phyloP scores from a whole-genome alignment of 2,113 vertebrate species.

The Entomyzon cyanotis region DNA sequence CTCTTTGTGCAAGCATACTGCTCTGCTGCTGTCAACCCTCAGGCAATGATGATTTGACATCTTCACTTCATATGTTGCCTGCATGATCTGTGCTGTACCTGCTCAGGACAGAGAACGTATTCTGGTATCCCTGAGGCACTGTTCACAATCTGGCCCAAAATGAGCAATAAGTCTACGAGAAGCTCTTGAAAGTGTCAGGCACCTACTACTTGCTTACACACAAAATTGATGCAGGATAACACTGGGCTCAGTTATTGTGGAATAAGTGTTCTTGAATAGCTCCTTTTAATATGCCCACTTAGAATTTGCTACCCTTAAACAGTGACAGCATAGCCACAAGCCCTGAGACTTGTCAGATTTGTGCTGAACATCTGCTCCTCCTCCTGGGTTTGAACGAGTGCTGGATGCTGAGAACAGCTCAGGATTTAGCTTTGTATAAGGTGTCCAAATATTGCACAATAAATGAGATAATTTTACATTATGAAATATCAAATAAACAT shows the following conservation, averaged over 20 bases:
- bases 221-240: not conserved
- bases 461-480: not conserved
- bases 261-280: not conserved
- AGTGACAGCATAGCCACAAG: not conserved
- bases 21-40: not conserved
- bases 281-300: not conserved
- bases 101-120: not conserved
- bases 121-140: constrained; percentile 18
- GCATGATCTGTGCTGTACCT: constrained; percentile 17
- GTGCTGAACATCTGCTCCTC: not conserved
- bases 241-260: not conserved
- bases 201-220: not conserved
- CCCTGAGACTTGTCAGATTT: not conserved
- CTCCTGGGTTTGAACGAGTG: not conserved
- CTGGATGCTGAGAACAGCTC: not conserved
- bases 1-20: not conserved
- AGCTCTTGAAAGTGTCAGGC: not conserved
- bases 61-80: constrained; percentile 20
- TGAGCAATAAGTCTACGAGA: not conserved
- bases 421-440: not conserved
- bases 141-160: constrained; percentile 1
- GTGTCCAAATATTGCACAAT: not conserved
- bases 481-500: not conserved
- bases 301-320: not conserved
- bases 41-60: constrained; percentile 24